Conservation (phyloP, 2,888 invertebrate species). For the Caenorhabditis doughertyi region DNA sequence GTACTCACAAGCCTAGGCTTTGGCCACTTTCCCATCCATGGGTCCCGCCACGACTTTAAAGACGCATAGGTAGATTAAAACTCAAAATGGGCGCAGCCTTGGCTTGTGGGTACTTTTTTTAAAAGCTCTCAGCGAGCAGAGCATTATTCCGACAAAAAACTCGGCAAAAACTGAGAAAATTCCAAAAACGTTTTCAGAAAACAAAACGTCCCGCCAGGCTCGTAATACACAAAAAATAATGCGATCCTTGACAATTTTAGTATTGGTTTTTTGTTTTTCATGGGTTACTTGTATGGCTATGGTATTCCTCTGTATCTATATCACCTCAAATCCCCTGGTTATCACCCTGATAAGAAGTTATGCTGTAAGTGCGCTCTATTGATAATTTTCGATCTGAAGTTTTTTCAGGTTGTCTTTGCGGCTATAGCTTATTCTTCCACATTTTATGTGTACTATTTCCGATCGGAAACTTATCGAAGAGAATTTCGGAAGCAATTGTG, state of each 20-base stretch:
- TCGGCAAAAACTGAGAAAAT: too few species aligned
- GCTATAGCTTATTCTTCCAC: constrained; percentile 45
- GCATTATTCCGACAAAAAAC: not conserved
- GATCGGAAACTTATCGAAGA: constrained; percentile 40
- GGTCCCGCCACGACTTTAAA: too few species aligned
- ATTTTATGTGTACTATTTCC: constrained; percentile 42
- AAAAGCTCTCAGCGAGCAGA: not conserved
- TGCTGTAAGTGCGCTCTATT: constrained; percentile 17
- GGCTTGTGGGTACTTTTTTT: too few species aligned
- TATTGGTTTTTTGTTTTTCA: constrained; percentile 41
- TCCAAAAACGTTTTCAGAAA: not conserved
- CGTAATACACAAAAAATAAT: not conserved
- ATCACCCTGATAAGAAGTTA: constrained; percentile 34
- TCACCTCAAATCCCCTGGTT: constrained; percentile 18
- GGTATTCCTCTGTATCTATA: constrained; percentile 30
- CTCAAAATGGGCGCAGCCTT: too few species aligned
- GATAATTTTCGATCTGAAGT: not conserved
- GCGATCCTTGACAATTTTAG: constrained; percentile 43
- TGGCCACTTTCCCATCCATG: too few species aligned
- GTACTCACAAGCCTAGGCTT: not conserved
- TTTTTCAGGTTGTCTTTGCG: constrained; percentile 39
- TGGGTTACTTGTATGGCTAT: constrained; percentile 51
- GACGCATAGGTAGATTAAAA: too few species aligned
- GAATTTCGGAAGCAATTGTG: constrained; percentile 38
- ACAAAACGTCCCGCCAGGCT: too few species aligned